Evolutionary conservation across 2,888 invertebrate genomes (phyloP), one percentile per base, ranked within the genome.

Genomic region (Kuschelorhynchus macadamiae): DNA sequence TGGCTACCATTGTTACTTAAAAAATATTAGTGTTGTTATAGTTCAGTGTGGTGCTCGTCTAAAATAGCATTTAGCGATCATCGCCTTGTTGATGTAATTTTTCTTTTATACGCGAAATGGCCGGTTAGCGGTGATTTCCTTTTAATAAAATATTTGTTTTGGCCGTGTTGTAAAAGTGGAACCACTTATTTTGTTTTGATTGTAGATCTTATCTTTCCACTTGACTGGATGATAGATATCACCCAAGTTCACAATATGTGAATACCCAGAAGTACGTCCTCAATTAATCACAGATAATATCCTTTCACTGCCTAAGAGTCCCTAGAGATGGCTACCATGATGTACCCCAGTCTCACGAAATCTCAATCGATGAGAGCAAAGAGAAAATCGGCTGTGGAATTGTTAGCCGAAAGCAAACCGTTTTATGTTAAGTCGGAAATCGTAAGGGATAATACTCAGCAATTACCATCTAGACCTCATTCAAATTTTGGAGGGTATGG

Each of bases 371-470:
- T 86, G 84, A 88, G 90, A 79, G 87, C 88, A 76, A 94, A 94
- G 82, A 89, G 96, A 77, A 96, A 96, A 86, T 95, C 96, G 62
- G 97, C 97, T 0, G 97, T 97, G 44, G 96, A 97, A 82, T 85
- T 97, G 77, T 87, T 97, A 66, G 96, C 95, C 30, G 97, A 96
- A 84, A 93, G 93, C 72, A 97, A 97, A 84, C 93, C 95, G 0
- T 95, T 95, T 83, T 97, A 96, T 83, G 96, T 97, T 59, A 97
- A 96, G 85, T 94, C 94, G 11, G 95, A 96, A 82, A 91, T 91
- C 9, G 94, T 96, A 57, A 86, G 95, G 75, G 96, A 95, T 80
- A 88, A 93, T 72, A 92, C 94, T 79, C 95, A 95, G 83, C 91
- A 91, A 76, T 82, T 92, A 79, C 87, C 90, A 67, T 80, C 88